These are phyloP conservation scores for Xenopus borealis DNA, from an alignment of 2,113 vertebrate species.

Conservation along the genomic window DNA sequence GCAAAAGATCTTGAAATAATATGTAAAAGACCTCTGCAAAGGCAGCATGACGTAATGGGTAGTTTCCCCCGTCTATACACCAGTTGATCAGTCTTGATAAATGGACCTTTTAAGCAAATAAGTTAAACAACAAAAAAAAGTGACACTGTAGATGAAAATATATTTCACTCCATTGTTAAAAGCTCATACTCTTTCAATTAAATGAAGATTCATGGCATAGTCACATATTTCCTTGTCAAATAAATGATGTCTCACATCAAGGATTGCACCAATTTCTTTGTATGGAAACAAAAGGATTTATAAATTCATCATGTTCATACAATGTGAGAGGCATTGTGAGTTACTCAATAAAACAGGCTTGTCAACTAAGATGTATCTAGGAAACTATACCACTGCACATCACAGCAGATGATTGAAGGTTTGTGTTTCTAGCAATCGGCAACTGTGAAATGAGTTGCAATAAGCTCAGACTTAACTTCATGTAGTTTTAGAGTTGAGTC, in stretches of 20 bases:
- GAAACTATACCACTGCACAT: conserved; percentile 76
- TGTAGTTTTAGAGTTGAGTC: background rate
- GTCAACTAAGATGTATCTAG: conserved; percentile 68
- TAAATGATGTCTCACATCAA: conserved; percentile 85
- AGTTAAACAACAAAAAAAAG: conserved; percentile 60
- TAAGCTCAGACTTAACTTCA: conserved; percentile 32
- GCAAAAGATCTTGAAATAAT: background rate
- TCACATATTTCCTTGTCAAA: conserved; percentile 81
- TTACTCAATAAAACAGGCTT: conserved; percentile 90
- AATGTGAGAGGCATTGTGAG: conserved; percentile 90
- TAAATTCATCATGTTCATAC: conserved; percentile 85
- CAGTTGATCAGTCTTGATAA: conserved; percentile 38
- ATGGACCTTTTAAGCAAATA: conserved; percentile 52
- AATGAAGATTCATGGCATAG: conserved; percentile 75
- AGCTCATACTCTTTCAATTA: conserved; percentile 81
- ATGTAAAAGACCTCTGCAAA: conserved; percentile 9
- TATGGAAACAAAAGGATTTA: conserved; percentile 79
- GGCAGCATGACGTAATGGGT: conserved; percentile 31
- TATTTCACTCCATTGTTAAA: conserved; percentile 69
- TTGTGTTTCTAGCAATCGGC: conserved; percentile 81
- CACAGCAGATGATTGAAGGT: conserved; percentile 85
- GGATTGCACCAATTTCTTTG: conserved; percentile 81
- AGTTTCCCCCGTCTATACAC: conserved; percentile 19
- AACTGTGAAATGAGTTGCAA: conserved; percentile 65
- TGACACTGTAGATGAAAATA: conserved; percentile 57